Evolutionary conservation across 2,113 vertebrate species (phyloP).

Genomic region (Rhynchomys soricoides): DNA sequence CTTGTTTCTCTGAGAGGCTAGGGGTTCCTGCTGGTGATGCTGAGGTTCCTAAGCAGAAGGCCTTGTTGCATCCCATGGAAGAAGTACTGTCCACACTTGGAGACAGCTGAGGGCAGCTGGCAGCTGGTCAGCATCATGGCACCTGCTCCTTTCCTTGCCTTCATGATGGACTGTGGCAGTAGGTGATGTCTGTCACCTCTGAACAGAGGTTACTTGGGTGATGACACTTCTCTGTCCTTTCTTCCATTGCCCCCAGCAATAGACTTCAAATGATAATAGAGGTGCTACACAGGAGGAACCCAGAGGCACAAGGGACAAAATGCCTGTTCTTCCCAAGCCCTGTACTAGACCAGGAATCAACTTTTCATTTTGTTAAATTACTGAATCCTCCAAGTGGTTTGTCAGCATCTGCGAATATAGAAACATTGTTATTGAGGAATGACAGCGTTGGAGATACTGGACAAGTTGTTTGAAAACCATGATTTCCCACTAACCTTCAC

Average conservation of each 20-base stretch:
- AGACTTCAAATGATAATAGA: neutral
- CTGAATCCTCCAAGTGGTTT: slow-evolving; percentile 15
- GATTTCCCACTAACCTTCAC: neutral
- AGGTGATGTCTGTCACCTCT: neutral
- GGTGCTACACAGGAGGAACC: neutral
- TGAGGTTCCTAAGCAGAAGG: neutral
- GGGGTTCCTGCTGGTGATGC: neutral
- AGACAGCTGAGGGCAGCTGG: neutral
- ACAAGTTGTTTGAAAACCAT: neutral
- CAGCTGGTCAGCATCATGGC: neutral
- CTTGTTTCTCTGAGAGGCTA: neutral
- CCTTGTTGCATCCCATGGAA: neutral
- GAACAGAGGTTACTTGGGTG: neutral
- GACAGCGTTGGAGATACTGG: neutral
- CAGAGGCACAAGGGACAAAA: neutral
- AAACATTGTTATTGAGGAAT: neutral
- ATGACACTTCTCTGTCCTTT: neutral
- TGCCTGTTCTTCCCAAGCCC: neutral
- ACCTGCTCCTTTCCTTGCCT: neutral
- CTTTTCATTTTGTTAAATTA: neutral
- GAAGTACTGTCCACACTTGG: neutral
- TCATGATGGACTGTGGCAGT: neutral
- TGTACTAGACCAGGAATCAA: neutral
- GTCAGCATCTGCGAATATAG: neutral
- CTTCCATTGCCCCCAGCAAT: neutral